Conservation (phyloP, 2,888 invertebrate genomes). For the Phytoseiulus persimilis region DNA sequence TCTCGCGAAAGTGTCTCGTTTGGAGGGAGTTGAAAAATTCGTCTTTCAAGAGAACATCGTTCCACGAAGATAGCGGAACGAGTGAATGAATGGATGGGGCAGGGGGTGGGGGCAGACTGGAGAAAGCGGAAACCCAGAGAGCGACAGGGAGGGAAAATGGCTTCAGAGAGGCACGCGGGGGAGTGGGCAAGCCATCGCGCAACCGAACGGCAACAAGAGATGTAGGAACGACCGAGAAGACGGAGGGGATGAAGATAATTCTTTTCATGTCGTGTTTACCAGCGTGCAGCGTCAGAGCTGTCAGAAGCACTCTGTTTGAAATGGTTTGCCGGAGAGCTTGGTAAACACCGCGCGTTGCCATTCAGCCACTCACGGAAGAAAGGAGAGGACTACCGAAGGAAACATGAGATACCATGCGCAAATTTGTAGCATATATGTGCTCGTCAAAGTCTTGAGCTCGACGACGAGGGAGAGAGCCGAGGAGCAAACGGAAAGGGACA, state of each 20-base stretch:
- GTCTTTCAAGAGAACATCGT: too few species aligned
- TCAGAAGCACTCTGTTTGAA: not conserved
- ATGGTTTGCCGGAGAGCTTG: not conserved
- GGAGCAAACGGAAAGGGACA: not conserved
- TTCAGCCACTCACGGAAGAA: not conserved
- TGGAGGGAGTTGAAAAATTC: too few species aligned
- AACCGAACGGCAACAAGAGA: not conserved
- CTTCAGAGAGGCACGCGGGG: too few species aligned
- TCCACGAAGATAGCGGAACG: not conserved
- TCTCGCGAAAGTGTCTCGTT: too few species aligned
- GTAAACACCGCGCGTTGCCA: not conserved
- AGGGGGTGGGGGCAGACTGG: not conserved
- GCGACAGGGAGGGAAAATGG: too few species aligned
- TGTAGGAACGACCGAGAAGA: not conserved
- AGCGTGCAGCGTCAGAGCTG: not conserved
- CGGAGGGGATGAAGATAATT: not conserved
- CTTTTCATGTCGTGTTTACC: slow-evolving; percentile 5
- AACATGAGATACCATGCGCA: not conserved
- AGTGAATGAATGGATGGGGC: not conserved
- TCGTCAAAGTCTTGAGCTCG: not conserved
- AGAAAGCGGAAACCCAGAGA: too few species aligned
- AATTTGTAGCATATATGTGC: not conserved
- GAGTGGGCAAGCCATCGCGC: too few species aligned
- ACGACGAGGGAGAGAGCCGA: not conserved
- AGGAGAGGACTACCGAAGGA: not conserved